These are phyloP conservation scores for Phaenicophaeus curvirostris DNA, from an alignment of 2,797 vertebrate species.

Conservation along the genomic window DNA sequence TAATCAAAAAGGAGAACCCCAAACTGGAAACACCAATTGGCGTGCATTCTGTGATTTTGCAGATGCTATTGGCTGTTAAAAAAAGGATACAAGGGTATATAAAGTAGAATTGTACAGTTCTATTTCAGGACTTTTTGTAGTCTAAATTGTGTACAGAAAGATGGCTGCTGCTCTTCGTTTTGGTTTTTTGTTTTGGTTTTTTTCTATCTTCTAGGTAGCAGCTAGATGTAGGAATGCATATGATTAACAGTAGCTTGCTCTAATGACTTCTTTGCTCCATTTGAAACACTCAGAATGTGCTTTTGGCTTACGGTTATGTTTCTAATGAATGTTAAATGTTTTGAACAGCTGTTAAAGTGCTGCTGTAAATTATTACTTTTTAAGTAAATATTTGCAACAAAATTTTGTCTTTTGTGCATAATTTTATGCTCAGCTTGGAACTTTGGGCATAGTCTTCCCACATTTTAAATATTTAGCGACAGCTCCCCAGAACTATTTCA, in stretches of 20 bases:
- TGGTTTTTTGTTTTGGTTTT: slow-evolving; percentile 24
- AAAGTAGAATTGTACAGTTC: slow-evolving; percentile 62
- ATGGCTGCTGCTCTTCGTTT: slow-evolving; percentile 64
- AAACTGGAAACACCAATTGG: slow-evolving; percentile 58
- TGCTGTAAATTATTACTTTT: slow-evolving; percentile 82
- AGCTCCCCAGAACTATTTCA: neutral
- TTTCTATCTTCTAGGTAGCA: slow-evolving; percentile 66
- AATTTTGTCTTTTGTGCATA: slow-evolving; percentile 66
- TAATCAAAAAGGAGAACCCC: slow-evolving; percentile 8
- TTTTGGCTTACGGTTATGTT: slow-evolving; percentile 76
- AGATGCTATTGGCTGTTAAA: slow-evolving; percentile 70
- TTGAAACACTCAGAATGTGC: slow-evolving; percentile 74
- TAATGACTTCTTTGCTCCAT: slow-evolving; percentile 70
- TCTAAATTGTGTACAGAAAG: slow-evolving; percentile 61
- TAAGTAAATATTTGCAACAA: slow-evolving; percentile 85
- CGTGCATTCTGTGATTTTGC: slow-evolving; percentile 61
- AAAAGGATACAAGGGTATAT: slow-evolving; percentile 66
- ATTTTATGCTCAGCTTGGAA: slow-evolving; percentile 66
- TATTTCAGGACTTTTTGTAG: slow-evolving; percentile 62
- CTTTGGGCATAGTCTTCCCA: neutral
- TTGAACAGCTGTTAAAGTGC: slow-evolving; percentile 72
- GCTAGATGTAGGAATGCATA: slow-evolving; percentile 71
- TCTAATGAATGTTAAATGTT: slow-evolving; percentile 78
- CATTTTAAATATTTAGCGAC: neutral
- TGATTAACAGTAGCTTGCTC: slow-evolving; percentile 74